Base-by-base conservation (phyloP, 2,113 vertebrate genomes). In the Pavo muticus region DNA sequence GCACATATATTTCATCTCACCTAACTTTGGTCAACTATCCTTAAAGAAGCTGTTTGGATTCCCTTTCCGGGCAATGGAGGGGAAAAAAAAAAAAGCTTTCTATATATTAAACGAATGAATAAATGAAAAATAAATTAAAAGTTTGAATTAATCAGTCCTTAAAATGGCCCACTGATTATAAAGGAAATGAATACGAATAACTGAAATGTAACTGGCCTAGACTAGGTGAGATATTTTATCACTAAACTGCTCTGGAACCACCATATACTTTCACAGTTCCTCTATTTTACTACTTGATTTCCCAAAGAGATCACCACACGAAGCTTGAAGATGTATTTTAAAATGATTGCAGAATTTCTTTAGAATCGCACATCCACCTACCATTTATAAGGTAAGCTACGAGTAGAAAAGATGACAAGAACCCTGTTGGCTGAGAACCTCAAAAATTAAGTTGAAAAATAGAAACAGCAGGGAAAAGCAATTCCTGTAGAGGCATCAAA, bases 1-100 rank as follows among this genome's bases (percentile, higher is more conserved):
- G 25, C 7, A 50, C 16, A 30, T 10, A 42, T 13, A 39, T 63
- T 75, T 64, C 48, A 64, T 70, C 47, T 2, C 1, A 21, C n/a
- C 37, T 65, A 40, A 32, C 45, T 80, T 65, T 30, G 19, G 14
- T 23, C 37, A 80, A 4, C 29, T 29, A 7, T 50, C 48, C 40
- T 61, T 24, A 80, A 87, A 76, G 47, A 57, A 88, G 19, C 16
- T 75, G 8, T 37, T 65, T 1, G 47, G 42, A 57, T 42, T 63
- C 14, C 9, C 8, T 52, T 83, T 44, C 45, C 2, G 11, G 6
- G 44, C 15, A n/a, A 4, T 0, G 9, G 10, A 0, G 1, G 52
- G 39, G 39, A 40, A 16, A 54, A 52, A 75, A 83, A 72, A 35
- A 10, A 83, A 63, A 29, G 27, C 2, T 9, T 72, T 60, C 18